phyloP scores from a whole-genome alignment of 2,888 invertebrate genomes.

The Acleris cristana region DNA sequence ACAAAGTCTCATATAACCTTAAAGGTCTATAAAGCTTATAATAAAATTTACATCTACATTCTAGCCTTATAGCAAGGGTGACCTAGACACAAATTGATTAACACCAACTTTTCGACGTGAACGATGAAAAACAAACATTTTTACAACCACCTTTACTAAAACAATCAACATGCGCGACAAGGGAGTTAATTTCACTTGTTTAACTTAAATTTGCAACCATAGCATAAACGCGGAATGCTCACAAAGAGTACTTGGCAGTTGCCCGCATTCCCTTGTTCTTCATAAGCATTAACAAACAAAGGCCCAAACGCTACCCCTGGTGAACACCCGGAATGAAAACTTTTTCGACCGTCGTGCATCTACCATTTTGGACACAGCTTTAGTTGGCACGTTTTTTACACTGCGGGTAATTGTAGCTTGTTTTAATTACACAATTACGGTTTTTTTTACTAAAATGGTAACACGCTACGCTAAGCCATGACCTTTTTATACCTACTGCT shows the following conservation, averaged over 20 bases:
- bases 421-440: background rate
- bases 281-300: constrained; percentile 65
- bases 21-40: too few relatives aligned
- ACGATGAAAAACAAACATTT: too few relatives aligned
- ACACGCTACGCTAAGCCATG: too few relatives aligned
- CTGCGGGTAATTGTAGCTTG: background rate
- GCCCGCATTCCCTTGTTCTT: constrained; percentile 49
- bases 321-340: constrained; percentile 56
- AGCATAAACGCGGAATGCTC: constrained; percentile 40
- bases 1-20: too few relatives aligned
- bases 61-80: too few relatives aligned
- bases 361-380: constrained; percentile 13
- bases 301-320: constrained; percentile 57
- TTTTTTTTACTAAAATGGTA: too few relatives aligned
- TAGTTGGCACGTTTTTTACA: background rate
- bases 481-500: too few relatives aligned
- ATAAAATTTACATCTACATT: too few relatives aligned
- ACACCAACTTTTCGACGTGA: too few relatives aligned
- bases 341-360: constrained; percentile 56
- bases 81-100: too few relatives aligned
- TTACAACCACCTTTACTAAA: too few relatives aligned
- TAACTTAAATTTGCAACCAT: constrained; percentile 5
- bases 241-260: constrained; percentile 53
- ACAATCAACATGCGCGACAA: background rate
- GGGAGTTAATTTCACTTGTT: constrained; percentile 13